Evolutionary conservation across 2,797 vertebrate genomes (phyloP).

Genomic region (Scomberomorus guttatus): DNA sequence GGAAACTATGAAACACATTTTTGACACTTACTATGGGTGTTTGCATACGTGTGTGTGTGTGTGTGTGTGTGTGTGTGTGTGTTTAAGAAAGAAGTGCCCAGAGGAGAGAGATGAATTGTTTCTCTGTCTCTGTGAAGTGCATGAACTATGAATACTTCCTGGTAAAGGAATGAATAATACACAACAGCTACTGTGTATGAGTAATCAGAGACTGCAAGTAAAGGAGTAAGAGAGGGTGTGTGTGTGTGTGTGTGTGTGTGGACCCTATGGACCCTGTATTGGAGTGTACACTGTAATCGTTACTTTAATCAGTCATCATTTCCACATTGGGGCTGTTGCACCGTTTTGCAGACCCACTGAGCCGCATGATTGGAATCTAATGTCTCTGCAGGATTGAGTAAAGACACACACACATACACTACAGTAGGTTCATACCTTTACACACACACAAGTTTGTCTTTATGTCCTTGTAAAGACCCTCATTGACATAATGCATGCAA

Average conservation of each 20-base stretch:
- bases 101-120: conserved; percentile 13
- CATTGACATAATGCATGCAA: too few species aligned
- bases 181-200: conserved; percentile 17
- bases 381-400: conserved; percentile 27
- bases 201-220: conserved; percentile 14
- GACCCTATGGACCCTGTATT: conserved; percentile 29
- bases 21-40: conserved; percentile 20
- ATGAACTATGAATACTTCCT: conserved; percentile 20
- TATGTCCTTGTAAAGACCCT: too few species aligned
- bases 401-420: conserved; percentile 28
- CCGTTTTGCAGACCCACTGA: conserved; percentile 54
- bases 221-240: neutral
- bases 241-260: conserved; percentile 21
- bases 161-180: conserved; percentile 40
- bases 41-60: conserved; percentile 17
- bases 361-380: conserved; percentile 59
- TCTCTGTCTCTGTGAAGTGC: conserved; percentile 20
- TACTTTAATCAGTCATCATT: conserved; percentile 68
- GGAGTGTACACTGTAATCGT: conserved; percentile 53
- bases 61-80: conserved; percentile 21
- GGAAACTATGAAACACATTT: conserved; percentile 34
- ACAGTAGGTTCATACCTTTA: neutral
- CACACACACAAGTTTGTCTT: too few species aligned
- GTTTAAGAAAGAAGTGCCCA: conserved; percentile 8
- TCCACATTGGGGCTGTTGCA: conserved; percentile 40